Evolutionary conservation across 2,113 vertebrate species (phyloP).

Genomic region (Crotalus tigris): DNA sequence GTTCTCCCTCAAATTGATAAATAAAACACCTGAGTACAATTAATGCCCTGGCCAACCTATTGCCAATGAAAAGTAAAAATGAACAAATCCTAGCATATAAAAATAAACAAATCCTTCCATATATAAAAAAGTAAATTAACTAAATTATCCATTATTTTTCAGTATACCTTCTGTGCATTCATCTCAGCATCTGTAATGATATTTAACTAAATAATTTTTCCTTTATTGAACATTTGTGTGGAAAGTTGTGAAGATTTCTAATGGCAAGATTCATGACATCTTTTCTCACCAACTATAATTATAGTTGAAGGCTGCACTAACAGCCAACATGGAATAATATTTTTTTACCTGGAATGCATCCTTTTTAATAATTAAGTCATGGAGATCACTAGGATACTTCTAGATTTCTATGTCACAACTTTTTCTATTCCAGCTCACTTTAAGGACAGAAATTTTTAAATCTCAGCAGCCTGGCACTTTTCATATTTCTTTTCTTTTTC

Average conservation of each 20-base stretch:
- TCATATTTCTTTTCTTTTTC: background rate
- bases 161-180: background rate
- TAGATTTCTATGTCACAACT: background rate
- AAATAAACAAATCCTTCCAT: background rate
- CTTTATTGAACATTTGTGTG: background rate
- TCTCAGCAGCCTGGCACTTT: background rate
- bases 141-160: background rate
- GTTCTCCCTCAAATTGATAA: background rate
- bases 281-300: background rate
- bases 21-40: background rate
- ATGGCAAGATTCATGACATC: background rate
- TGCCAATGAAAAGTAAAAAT: background rate
- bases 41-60: background rate
- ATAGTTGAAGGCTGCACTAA: background rate
- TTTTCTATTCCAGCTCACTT: background rate
- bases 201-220: background rate
- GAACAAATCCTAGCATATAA: background rate
- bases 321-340: background rate
- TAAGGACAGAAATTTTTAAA: background rate
- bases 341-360: background rate
- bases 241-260: background rate
- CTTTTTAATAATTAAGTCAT: background rate
- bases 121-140: background rate
- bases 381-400: background rate
- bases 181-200: background rate